phyloP scores from a whole-genome alignment of 2,888 invertebrate species.

The Cosmorhoe ocellata region DNA sequence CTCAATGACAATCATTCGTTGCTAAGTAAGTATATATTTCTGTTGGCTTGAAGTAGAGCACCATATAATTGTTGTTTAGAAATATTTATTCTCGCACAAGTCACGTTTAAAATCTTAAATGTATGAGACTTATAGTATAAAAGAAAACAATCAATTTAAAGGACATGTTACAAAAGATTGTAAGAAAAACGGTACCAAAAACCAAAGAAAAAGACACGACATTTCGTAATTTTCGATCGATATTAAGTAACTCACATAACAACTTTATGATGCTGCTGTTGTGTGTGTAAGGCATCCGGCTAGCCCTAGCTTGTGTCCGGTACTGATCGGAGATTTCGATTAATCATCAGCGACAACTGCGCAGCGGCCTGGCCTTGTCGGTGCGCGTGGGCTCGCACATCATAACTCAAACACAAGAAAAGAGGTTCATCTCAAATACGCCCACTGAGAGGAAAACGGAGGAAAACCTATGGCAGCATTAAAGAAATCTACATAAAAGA shows the following conservation, averaged over 20 bases:
- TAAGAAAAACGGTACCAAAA: no score
- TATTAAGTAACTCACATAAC: conserved; percentile 8
- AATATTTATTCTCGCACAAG: no score
- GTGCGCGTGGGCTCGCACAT: conserved; percentile 69
- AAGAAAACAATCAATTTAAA: no score
- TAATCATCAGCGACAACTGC: conserved; percentile 78
- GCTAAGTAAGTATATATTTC: conserved; percentile 21
- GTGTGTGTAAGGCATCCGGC: conserved; percentile 46
- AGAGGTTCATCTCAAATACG: conserved; percentile 54
- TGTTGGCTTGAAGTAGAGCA: conserved; percentile 25
- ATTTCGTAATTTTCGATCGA: not conserved
- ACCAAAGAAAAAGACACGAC: not conserved
- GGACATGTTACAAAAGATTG: no score
- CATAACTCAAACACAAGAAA: conserved; percentile 59
- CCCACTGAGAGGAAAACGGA: conserved; percentile 31
- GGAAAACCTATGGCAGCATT: conserved; percentile 22
- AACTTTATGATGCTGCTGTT: not conserved
- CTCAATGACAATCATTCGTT: conserved; percentile 36
- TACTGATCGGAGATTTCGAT: conserved; percentile 66
- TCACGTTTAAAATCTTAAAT: not conserved
- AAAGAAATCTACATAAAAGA: not conserved
- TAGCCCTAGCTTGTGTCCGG: conserved; percentile 67
- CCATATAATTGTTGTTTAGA: no score
- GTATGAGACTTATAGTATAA: no score
- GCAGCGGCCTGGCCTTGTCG: conserved; percentile 70